Base-by-base conservation (phyloP, 1,140 invertebrate species). In the Apocrypta bakeri region DNA sequence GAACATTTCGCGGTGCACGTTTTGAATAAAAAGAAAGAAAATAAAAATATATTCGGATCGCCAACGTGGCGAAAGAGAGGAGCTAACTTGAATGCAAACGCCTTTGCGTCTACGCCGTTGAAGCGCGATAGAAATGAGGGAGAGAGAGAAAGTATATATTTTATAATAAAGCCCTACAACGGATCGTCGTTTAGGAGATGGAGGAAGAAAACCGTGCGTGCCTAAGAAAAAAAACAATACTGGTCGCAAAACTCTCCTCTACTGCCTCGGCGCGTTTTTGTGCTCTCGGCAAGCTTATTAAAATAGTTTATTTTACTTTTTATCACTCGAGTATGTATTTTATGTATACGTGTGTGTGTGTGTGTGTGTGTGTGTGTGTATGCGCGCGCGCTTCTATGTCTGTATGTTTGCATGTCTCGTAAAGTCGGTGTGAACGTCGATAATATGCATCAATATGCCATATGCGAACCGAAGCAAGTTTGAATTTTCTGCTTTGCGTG, bases 231-330 rank as follows among this genome's bases (percentile, higher is more conserved):
- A 83, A 74, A 84, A 79, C 40, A 73, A 84, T 82, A 83, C 72
- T 82, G 79, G 66, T 84, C 72, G 78, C 81, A 84, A 72, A 14
- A 83, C 61, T 79, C 68, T 69, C 63, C 69, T 84, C 56, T 77
- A 77, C 76, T 80, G 73, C 66, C 69, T 82, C 66, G 56, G 69
- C 78, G 76, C 14, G n/a, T 48, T 56, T 81, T 87, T 83, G 74
- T 84, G 79, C 85, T 87, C 78, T 85, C 79, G 82, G 81, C 84
- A 85, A 83, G 79, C 81, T 81, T 84, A 81, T 81, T 84, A 75
- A 84, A 84, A 84, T 85, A 83, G 66, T 73, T 84, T 79, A 77
- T 77, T 77, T 77, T 77, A 61, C 17, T 75, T 81, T 82, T 82
- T 82, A 82, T 82, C 74, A 77, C 68, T 82, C 61, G 11, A 56